A percentile compares a stretch with the other conserved stretches of the same genome.
Conservation (phyloP, 2,113 vertebrate species). For the Nothocercus julius region DNA sequence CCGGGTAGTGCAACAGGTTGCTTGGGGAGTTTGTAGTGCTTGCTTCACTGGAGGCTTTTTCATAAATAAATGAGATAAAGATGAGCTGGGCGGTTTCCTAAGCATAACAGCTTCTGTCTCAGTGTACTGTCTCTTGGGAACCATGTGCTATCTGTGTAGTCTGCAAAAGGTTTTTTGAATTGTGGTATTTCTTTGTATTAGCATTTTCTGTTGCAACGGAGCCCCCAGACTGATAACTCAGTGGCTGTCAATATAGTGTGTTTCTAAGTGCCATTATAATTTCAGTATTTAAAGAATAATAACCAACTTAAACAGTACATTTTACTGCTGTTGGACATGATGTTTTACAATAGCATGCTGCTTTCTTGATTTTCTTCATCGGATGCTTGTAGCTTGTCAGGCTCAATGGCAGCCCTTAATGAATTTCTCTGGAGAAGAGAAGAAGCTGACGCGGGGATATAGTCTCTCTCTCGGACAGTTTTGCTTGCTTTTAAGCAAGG, state of each 20-base stretch:
- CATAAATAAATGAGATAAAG: slow-evolving; percentile 38
- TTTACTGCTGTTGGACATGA: not conserved
- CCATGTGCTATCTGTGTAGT: not conserved
- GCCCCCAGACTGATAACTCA: not conserved
- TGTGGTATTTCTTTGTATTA: not conserved
- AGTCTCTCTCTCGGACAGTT: not conserved
- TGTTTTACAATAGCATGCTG: not conserved
- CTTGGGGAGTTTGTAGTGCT: not conserved
- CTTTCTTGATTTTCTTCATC: not conserved
- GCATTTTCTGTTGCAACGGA: not conserved
- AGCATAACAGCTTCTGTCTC: not conserved
- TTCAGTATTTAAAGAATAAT: not conserved
- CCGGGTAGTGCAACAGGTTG: not conserved
- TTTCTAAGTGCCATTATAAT: not conserved
- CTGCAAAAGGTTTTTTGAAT: not conserved
- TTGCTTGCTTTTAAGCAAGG: not conserved
- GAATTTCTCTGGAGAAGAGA: fast-evolving
- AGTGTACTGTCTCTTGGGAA: not conserved
- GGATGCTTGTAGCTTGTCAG: not conserved
- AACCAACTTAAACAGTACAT: not conserved
- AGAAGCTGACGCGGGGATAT: not conserved
- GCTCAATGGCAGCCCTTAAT: not conserved
- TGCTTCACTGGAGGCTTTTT: not conserved
- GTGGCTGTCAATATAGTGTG: not conserved
- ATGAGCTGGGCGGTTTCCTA: not conserved